A percentile compares a stretch with the other conserved stretches of the same genome.
phyloP scores from a whole-genome alignment of 2,797 vertebrate species.

The Oceanodroma leucorhoa region DNA sequence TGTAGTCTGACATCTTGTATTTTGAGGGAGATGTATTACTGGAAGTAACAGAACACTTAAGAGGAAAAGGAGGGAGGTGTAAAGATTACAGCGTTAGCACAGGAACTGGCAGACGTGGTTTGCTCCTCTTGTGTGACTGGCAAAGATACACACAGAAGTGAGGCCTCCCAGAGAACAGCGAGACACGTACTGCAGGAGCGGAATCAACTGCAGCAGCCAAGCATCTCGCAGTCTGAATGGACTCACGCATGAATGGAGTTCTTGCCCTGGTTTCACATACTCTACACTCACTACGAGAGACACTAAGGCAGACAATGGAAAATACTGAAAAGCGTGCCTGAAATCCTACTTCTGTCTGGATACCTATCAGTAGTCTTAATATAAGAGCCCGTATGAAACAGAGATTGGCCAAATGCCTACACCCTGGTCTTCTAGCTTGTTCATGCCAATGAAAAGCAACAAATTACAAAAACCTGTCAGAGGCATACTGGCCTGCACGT shows the following conservation, averaged over 20 bases:
- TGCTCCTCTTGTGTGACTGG: not conserved
- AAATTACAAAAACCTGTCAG: not conserved
- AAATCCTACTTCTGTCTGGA: not conserved
- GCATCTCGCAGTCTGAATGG: not conserved
- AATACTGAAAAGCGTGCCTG: not conserved
- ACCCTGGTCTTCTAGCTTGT: not conserved
- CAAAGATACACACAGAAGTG: fast-evolving
- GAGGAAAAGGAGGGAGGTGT: not conserved
- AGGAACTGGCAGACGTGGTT: not conserved
- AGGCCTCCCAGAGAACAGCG: not conserved
- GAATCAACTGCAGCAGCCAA: not conserved
- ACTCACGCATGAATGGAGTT: not conserved
- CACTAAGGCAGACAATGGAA: not conserved
- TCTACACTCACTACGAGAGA: not conserved
- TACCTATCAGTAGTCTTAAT: not conserved
- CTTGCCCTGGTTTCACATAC: not conserved
- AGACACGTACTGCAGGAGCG: not conserved
- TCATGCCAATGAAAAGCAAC: not conserved
- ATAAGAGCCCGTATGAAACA: fast-evolving
- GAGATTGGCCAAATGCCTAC: not conserved
- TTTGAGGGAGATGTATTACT: not conserved
- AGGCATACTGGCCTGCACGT: not conserved
- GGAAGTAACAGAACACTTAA: not conserved
- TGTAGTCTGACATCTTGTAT: not conserved
- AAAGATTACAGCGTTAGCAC: not conserved